Evolutionary conservation across 2,888 invertebrate species (phyloP).

Genomic region (Rotaria macrura): DNA sequence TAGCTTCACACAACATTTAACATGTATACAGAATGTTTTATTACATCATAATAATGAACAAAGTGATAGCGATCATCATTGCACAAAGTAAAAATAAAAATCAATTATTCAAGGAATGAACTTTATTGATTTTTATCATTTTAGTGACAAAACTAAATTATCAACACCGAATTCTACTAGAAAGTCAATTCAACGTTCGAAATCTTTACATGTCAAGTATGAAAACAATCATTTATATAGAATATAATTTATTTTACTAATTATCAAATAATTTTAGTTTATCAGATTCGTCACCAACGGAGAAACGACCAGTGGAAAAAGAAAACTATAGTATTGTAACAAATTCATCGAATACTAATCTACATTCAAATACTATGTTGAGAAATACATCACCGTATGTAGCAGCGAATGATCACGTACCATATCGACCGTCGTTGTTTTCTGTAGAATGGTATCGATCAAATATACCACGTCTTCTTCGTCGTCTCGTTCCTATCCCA

Average conservation of each 20-base stretch:
- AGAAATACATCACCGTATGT: not conserved
- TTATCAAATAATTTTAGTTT: too few species aligned
- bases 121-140: not conserved
- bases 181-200: not conserved
- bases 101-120: too few species aligned
- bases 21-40: not conserved
- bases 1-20: not conserved
- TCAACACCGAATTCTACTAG: not conserved
- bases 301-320: not conserved
- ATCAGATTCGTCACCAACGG: not conserved
- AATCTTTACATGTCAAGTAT: not conserved
- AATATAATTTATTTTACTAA: too few species aligned
- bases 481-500: not conserved
- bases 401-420: not conserved
- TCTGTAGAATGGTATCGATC: not conserved
- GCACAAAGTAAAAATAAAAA: not conserved
- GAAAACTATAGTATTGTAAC: not conserved
- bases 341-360: not conserved
- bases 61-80: not conserved
- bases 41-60: not conserved
- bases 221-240: too few species aligned
- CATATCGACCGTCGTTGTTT: not conserved
- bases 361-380: not conserved
- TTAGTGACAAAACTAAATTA: not conserved
- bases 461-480: not conserved